Conservation (phyloP, 2,113 vertebrate genomes). For the Oreochromis aureus region DNA sequence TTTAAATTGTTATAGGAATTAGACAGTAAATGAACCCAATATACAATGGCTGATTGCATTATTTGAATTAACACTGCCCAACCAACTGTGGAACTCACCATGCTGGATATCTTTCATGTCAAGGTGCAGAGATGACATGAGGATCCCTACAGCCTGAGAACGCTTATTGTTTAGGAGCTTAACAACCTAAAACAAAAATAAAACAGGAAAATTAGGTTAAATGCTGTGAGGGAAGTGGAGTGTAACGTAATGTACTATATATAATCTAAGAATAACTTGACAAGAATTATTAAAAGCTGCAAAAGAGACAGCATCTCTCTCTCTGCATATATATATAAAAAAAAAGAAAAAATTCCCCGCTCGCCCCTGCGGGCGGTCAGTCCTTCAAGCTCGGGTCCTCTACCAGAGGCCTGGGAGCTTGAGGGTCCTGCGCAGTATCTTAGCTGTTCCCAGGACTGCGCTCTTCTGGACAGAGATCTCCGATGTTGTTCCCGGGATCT, state of each 20-base stretch:
- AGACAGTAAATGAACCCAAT: neutral
- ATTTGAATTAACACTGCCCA: neutral
- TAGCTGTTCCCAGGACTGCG: too few relatives aligned
- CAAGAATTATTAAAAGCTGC: neutral
- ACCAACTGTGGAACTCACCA: slow-evolving; percentile 73
- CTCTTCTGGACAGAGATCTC: too few relatives aligned
- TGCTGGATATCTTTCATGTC: slow-evolving; percentile 98
- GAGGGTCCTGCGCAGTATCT: too few relatives aligned
- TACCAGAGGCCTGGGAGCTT: too few relatives aligned
- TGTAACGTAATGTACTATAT: neutral
- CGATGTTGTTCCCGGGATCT: too few relatives aligned
- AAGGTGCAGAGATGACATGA: slow-evolving; percentile 96
- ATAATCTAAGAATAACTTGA: neutral
- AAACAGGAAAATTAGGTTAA: neutral
- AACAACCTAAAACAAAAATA: slow-evolving; percentile 75
- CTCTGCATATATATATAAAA: too few relatives aligned
- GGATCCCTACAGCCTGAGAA: slow-evolving; percentile 95
- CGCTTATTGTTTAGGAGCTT: slow-evolving; percentile 96
- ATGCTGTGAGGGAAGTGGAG: neutral
- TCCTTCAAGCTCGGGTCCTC: too few relatives aligned
- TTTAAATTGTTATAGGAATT: neutral
- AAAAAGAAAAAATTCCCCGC: too few relatives aligned
- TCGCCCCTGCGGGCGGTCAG: too few relatives aligned
- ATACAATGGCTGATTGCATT: neutral
- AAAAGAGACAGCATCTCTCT: neutral